Percentiles rank a stretch among this genome's conserved stretches.
Conservation (phyloP, 2,113 vertebrate genomes). For the Smithornis capensis region DNA sequence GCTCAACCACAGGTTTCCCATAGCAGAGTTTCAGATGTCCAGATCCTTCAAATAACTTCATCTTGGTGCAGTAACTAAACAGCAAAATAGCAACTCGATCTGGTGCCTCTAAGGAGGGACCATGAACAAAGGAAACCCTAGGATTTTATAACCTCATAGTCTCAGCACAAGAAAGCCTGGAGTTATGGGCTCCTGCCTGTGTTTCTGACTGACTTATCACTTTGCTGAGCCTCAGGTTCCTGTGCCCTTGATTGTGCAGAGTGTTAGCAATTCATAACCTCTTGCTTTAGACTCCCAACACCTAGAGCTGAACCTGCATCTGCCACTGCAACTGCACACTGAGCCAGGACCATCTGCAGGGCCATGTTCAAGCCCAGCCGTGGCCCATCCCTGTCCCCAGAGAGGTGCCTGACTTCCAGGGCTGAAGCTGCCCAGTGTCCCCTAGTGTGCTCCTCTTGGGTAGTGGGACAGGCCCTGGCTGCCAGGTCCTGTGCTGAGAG, state of each 20-base stretch:
- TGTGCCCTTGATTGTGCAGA: no score
- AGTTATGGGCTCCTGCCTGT: fast-evolving
- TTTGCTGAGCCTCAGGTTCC: neutral
- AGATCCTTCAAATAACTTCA: neutral
- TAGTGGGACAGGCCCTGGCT: fast-evolving
- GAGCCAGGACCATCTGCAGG: fast-evolving
- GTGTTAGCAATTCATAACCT: no score
- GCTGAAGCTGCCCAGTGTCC: neutral
- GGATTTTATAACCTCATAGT: neutral
- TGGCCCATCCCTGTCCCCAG: fast-evolving
- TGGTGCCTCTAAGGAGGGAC: fast-evolving
- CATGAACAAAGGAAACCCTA: neutral
- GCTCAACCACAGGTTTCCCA: neutral
- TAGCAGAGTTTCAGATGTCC: neutral
- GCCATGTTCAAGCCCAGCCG: no score
- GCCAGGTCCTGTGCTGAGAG: neutral
- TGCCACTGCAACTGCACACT: no score
- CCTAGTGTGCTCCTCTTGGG: neutral
- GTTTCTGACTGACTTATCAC: neutral
- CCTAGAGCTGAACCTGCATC: no score
- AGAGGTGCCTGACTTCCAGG: neutral
- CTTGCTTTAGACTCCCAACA: no score
- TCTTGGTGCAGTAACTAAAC: neutral
- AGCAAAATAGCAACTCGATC: neutral
- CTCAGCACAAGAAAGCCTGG: no score